phyloP scores from a whole-genome alignment of 2,888 invertebrate genomes.

The Parascotia fuliginaria region DNA sequence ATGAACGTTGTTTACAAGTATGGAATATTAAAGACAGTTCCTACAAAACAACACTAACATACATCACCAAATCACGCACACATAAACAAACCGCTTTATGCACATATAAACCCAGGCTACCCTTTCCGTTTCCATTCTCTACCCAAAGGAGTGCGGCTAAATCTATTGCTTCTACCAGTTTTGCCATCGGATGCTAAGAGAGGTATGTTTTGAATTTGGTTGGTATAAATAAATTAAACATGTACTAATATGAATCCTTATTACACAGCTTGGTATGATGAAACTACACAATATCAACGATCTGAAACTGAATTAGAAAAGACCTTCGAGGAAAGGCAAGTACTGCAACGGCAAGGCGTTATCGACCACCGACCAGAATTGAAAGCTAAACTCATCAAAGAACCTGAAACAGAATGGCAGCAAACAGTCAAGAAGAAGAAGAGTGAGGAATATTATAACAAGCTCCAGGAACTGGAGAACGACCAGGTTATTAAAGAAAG shows the following conservation, averaged over 20 bases:
- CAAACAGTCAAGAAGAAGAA: slow-evolving; percentile 93
- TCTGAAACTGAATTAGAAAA: slow-evolving; percentile 94
- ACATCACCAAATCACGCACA: slow-evolving; percentile 67
- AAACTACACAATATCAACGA: slow-evolving; percentile 94
- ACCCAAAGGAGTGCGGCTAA: slow-evolving; percentile 69
- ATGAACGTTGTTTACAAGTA: slow-evolving; percentile 17
- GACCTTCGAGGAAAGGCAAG: slow-evolving; percentile 94
- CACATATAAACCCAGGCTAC: slow-evolving; percentile 64
- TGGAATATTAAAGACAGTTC: slow-evolving; percentile 30
- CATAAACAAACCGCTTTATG: slow-evolving; percentile 72
- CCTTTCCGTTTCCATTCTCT: slow-evolving; percentile 53
- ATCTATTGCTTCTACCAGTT: slow-evolving; percentile 80
- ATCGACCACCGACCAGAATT: slow-evolving; percentile 87
- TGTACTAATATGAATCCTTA: slow-evolving; percentile 30
- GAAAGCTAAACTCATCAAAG: slow-evolving; percentile 89
- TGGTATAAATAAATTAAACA: slow-evolving; percentile 1
- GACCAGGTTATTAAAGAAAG: slow-evolving; percentile 94
- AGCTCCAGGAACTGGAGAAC: slow-evolving; percentile 93
- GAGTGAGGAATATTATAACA: slow-evolving; percentile 92
- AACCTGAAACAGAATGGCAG: slow-evolving; percentile 94
- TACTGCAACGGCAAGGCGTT: slow-evolving; percentile 88
- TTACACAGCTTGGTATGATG: slow-evolving; percentile 95
- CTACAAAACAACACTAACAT: slow-evolving; percentile 62
- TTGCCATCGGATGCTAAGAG: slow-evolving; percentile 71
- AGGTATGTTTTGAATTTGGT: slow-evolving; percentile 70